A percentile compares a stretch with the other conserved stretches of the same genome.
phyloP scores from a whole-genome alignment of 2,888 invertebrate genomes.

The Drosophila pegasa region DNA sequence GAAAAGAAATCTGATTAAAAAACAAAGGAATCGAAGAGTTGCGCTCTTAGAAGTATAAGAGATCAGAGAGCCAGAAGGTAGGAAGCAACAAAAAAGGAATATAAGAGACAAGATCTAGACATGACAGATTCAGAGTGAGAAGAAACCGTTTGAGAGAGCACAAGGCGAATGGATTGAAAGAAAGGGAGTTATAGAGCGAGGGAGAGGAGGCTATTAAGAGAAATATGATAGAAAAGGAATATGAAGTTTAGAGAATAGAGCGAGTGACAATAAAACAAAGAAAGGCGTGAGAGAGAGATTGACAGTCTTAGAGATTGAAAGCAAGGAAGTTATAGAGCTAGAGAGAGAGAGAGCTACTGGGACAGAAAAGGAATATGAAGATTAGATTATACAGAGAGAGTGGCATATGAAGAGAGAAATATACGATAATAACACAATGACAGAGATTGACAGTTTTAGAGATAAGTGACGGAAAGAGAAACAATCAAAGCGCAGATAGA shows the following conservation, averaged over 20 bases:
- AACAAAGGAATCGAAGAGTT: not conserved
- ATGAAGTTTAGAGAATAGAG: not conserved
- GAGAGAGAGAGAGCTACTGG: too few species aligned
- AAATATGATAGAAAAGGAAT: not conserved
- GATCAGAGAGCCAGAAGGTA: too few species aligned
- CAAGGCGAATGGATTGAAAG: not conserved
- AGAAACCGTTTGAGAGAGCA: not conserved
- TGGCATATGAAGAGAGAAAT: too few species aligned
- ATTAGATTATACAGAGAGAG: too few species aligned
- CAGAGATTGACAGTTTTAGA: not conserved
- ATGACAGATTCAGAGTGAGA: not conserved
- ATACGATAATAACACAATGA: too few species aligned
- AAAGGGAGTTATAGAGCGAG: not conserved
- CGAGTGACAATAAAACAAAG: not conserved
- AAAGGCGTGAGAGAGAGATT: not conserved
- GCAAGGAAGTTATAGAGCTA: too few species aligned
- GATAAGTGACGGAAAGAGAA: not conserved
- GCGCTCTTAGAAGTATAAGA: not conserved
- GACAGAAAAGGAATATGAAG: too few species aligned
- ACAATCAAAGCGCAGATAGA: not conserved
- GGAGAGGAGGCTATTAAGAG: not conserved
- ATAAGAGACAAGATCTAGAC: not conserved
- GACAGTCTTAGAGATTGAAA: too few species aligned
- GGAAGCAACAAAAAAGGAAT: not conserved
- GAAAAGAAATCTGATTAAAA: not conserved